These are phyloP conservation scores for Thamnaconus septentrionalis DNA, from an alignment of 2,113 vertebrate species.

Conservation along the genomic window DNA sequence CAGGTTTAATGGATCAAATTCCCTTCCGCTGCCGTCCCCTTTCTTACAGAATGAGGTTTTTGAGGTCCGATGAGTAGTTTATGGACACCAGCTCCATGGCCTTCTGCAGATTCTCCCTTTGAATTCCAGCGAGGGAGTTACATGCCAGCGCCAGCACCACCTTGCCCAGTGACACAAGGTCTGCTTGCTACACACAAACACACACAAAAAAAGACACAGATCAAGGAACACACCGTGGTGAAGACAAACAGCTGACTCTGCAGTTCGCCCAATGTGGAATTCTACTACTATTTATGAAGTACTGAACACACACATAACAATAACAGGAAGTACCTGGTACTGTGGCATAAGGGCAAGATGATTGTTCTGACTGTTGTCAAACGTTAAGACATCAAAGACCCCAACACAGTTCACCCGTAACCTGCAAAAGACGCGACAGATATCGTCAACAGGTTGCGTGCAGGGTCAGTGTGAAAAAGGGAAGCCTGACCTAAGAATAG, in stretches of 20 bases:
- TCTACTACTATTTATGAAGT: neutral
- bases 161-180: constrained; percentile 97
- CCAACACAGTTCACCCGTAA: constrained; percentile 98
- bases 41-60: constrained; percentile 98
- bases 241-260: too few relatives aligned
- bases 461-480: constrained; percentile 12
- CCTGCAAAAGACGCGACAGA: constrained; percentile 68
- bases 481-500: constrained; percentile 18
- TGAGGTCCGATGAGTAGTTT: constrained; percentile 99
- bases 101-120: constrained; percentile 98
- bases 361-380: constrained; percentile 98
- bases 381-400: constrained; percentile 97
- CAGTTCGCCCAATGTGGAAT: too few relatives aligned
- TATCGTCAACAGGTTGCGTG: neutral
- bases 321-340: constrained; percentile 85
- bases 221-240: too few relatives aligned
- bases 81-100: constrained; percentile 99
- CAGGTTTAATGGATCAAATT: too few relatives aligned
- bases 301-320: neutral
- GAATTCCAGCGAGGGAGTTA: constrained; percentile 98
- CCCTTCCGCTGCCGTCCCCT: neutral
- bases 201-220: neutral
- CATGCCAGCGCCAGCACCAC: constrained; percentile 98
- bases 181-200: constrained; percentile 87
- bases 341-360: constrained; percentile 98